These are phyloP conservation scores for Campoletis raptor DNA, from an alignment of 2,888 invertebrate species.

Conservation along the genomic window DNA sequence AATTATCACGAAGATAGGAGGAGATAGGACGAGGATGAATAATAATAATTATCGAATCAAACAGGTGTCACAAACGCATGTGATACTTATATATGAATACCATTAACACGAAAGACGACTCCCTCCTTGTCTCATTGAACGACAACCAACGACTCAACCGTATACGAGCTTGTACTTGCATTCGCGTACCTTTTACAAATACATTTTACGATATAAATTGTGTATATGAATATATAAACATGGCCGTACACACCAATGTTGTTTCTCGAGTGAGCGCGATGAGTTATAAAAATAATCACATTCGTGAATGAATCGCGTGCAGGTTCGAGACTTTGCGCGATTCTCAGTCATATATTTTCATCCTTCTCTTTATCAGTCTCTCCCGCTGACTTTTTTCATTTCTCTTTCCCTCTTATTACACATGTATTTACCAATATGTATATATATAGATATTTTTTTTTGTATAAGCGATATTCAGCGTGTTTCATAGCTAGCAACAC, in stretches of 20 bases:
- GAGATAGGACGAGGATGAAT: conserved; percentile 17
- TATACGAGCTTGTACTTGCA: not conserved
- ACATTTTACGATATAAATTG: conserved; percentile 10
- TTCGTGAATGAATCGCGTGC: conserved; percentile 74
- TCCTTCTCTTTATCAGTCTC: conserved; percentile 48
- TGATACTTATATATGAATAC: conserved; percentile 22
- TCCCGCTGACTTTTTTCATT: conserved; percentile 21
- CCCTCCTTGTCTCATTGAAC: conserved; percentile 38
- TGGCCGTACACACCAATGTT: conserved; percentile 20
- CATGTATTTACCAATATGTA: not conserved
- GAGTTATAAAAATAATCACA: conserved; percentile 66
- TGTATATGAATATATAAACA: conserved; percentile 7
- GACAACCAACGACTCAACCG: conserved; percentile 20
- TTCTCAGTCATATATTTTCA: conserved; percentile 41
- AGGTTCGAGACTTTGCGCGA: conserved; percentile 57
- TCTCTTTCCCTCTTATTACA: not conserved
- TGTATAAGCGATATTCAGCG: conserved; percentile 40
- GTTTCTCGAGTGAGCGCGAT: conserved; percentile 29
- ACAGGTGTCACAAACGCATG: conserved; percentile 37
- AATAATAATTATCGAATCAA: conserved; percentile 53
- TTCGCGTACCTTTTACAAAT: conserved; percentile 1
- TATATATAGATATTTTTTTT: too few species aligned
- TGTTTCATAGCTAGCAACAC: conserved; percentile 30
- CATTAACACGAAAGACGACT: conserved; percentile 47
- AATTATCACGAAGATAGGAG: conserved; percentile 11